phyloP scores from a whole-genome alignment of 1,140 invertebrate species.

The Plutomurus gul region DNA sequence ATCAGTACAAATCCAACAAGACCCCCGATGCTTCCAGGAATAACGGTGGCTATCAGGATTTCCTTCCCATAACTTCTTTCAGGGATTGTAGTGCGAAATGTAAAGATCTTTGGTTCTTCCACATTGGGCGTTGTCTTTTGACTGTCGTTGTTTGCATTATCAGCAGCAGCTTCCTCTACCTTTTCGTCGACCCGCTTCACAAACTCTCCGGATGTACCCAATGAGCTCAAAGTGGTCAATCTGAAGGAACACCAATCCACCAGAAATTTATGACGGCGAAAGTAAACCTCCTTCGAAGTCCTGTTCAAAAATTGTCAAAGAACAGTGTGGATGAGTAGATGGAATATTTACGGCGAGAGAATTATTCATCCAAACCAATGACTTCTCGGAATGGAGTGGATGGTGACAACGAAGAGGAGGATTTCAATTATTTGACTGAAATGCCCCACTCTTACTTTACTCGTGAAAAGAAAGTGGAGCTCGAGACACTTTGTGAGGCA shows the following conservation, averaged over 20 bases:
- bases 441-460: too few relatives aligned
- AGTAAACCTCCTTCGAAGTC: conserved; percentile 80
- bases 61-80: conserved; percentile 46
- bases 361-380: too few relatives aligned
- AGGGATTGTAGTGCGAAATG: conserved; percentile 43
- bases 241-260: conserved; percentile 88
- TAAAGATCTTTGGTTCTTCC: conserved; percentile 28
- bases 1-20: conserved; percentile 49
- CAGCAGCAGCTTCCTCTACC: neutral
- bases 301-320: too few relatives aligned
- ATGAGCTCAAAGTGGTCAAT: conserved; percentile 64
- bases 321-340: too few relatives aligned
- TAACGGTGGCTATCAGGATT: conserved; percentile 38
- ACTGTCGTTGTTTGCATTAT: neutral
- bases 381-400: too few relatives aligned
- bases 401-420: too few relatives aligned
- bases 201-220: neutral
- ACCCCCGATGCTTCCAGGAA: conserved; percentile 45
- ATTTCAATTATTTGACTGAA: too few relatives aligned
- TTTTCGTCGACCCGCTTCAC: neutral
- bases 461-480: too few relatives aligned
- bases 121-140: neutral
- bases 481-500: too few relatives aligned
- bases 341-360: too few relatives aligned
- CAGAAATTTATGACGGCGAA: conserved; percentile 74